A percentile compares a stretch with the other conserved stretches of the same genome.
Conservation (phyloP, 2,797 vertebrate species). For the Loris lydekkerianus region DNA sequence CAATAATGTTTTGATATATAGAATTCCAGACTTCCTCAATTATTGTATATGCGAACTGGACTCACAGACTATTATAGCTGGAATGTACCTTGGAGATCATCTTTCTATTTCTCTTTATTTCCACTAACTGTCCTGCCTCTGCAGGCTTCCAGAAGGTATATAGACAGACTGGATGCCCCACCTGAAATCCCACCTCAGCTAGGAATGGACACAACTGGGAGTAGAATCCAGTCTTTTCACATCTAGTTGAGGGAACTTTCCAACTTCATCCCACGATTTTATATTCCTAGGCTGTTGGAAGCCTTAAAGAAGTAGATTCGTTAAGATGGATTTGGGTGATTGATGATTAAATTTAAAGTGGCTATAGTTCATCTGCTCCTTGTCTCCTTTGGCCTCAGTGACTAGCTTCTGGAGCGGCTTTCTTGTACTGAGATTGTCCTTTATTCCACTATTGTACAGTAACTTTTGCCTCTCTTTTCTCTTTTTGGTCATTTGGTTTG, state of each 20-base stretch:
- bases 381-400: background rate
- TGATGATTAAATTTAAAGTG: constrained; percentile 11
- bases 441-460: background rate
- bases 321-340: constrained; percentile 4
- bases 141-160: constrained; percentile 52
- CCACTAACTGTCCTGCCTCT: background rate
- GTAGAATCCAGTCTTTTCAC: constrained; percentile 31
- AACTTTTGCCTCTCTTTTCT: background rate
- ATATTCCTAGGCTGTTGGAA: constrained; percentile 38
- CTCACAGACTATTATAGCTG: constrained; percentile 58
- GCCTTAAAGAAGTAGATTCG: constrained; percentile 46
- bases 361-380: background rate
- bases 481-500: background rate
- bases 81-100: constrained; percentile 63
- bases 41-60: constrained; percentile 67
- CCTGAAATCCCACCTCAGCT: background rate
- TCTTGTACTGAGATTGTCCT: background rate
- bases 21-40: constrained; percentile 63
- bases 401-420: background rate
- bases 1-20: constrained; percentile 73
- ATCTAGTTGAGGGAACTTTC: constrained; percentile 7
- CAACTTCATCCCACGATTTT: background rate
- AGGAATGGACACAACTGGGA: background rate
- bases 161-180: background rate
- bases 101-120: constrained; percentile 26